A percentile compares a stretch with the other conserved stretches of the same genome.
These are phyloP conservation scores for Lasioglossum vierecki DNA, from an alignment of 2,888 invertebrate genomes.

Conservation along the genomic window DNA sequence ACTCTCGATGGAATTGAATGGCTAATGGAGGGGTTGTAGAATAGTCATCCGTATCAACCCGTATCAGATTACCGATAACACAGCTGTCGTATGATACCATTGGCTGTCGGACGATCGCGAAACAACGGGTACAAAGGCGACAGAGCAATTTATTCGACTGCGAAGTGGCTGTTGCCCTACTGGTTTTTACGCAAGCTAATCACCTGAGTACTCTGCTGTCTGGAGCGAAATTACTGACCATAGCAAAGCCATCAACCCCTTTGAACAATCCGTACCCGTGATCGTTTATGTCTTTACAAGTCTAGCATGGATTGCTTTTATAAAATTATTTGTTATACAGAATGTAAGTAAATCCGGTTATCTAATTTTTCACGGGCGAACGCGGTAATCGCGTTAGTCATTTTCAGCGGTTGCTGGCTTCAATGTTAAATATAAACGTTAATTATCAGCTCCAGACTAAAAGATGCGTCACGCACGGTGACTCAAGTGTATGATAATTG, in stretches of 20 bases:
- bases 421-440: neutral
- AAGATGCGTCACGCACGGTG: neutral
- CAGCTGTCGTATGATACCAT: neutral
- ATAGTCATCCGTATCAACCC: neutral
- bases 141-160: neutral
- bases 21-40: neutral
- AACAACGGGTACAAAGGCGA: neutral
- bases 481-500: neutral
- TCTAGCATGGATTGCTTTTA: neutral
- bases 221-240: neutral
- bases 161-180: neutral
- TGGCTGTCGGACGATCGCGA: conserved; percentile 4
- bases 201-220: neutral
- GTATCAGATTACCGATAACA: conserved; percentile 3
- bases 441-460: neutral
- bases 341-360: neutral
- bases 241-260: neutral
- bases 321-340: neutral
- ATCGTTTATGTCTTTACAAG: neutral
- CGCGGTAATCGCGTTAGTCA: neutral
- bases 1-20: neutral
- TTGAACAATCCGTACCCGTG: neutral
- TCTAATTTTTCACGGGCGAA: neutral
- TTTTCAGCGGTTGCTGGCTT: neutral
- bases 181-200: neutral